A percentile compares a stretch with the other conserved stretches of the same genome.
phyloP scores from a whole-genome alignment of 2,113 vertebrate species.

The Hemibagrus wyckioides region DNA sequence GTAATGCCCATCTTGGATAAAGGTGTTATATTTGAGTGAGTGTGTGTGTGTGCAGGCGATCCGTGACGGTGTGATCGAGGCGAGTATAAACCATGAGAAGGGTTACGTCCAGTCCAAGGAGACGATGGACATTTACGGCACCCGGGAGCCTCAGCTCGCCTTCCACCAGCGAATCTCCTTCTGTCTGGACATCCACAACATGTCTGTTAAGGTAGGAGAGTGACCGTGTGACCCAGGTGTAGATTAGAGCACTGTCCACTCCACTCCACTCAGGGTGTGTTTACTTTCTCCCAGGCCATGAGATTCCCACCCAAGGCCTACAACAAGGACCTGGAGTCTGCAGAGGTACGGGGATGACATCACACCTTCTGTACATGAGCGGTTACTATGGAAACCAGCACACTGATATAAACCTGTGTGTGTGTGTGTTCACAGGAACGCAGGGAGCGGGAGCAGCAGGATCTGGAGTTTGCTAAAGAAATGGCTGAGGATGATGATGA shows the following conservation, averaged over 20 bases:
- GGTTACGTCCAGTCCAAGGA: slow-evolving; percentile 97
- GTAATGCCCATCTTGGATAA: background rate
- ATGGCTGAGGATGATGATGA: slow-evolving; percentile 98
- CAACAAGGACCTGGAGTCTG: slow-evolving; percentile 98
- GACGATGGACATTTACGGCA: slow-evolving; percentile 95
- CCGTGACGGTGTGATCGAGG: slow-evolving; percentile 94
- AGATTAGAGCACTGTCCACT: background rate
- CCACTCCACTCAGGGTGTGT: background rate
- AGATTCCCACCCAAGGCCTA: slow-evolving; percentile 98
- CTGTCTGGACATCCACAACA: slow-evolving; percentile 98
- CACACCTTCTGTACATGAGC: background rate
- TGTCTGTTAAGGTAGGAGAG: slow-evolving; percentile 91
- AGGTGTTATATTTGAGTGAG: background rate
- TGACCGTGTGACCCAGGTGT: background rate
- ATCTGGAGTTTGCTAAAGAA: slow-evolving; percentile 98
- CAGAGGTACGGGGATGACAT: slow-evolving; percentile 78
- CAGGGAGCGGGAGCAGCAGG: slow-evolving; percentile 94
- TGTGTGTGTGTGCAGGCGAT: slow-evolving; percentile 79
- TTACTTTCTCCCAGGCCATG: slow-evolving; percentile 83
- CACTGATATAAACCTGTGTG: background rate
- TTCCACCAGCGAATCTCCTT: slow-evolving; percentile 98
- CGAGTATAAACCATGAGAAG: slow-evolving; percentile 98
- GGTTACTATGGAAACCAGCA: background rate
- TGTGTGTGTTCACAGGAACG: slow-evolving; percentile 79
- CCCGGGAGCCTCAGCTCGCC: slow-evolving; percentile 93